Evolutionary conservation across 2,888 invertebrate species (phyloP).

Genomic region (Tetragonula carbonaria): DNA sequence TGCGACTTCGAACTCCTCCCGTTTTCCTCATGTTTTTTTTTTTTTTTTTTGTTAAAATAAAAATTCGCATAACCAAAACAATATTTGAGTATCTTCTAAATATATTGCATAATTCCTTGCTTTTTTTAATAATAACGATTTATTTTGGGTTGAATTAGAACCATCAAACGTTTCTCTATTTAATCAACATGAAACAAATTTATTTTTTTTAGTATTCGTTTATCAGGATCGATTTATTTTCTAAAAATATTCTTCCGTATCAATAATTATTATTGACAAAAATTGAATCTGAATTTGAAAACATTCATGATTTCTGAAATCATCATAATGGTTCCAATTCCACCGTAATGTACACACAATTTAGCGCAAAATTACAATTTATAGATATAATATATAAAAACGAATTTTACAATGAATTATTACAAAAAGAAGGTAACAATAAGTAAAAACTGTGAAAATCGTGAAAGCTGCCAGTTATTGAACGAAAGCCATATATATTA

Average conservation of each 20-base stretch:
- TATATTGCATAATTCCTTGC: conserved; percentile 63
- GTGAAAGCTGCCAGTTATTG: conserved; percentile 82
- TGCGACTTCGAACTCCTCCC: conserved; percentile 74
- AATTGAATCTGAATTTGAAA: conserved; percentile 14
- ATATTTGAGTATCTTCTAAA: conserved; percentile 63
- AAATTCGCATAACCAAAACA: conserved; percentile 55
- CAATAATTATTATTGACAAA: conserved; percentile 17
- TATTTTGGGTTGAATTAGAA: conserved; percentile 53
- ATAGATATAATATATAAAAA: conserved; percentile 63
- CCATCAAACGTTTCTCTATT: conserved; percentile 43
- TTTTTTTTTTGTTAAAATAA: conserved; percentile 53
- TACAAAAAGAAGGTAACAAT: conserved; percentile 74
- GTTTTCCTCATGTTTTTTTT: conserved; percentile 46
- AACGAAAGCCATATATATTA: conserved; percentile 71
- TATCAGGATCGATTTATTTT: not conserved
- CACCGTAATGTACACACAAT: conserved; percentile 56
- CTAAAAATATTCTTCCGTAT: not conserved
- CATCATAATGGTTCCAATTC: conserved; percentile 61
- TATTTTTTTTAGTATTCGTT: conserved; percentile 14
- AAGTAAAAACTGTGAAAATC: conserved; percentile 79
- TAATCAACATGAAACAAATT: conserved; percentile 30
- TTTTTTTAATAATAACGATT: conserved; percentile 48
- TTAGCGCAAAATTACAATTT: conserved; percentile 63
- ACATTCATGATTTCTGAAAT: conserved; percentile 17
- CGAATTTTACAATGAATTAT: conserved; percentile 56